Conservation (phyloP, 2,888 invertebrate genomes). For the Seira sanloemensis region DNA sequence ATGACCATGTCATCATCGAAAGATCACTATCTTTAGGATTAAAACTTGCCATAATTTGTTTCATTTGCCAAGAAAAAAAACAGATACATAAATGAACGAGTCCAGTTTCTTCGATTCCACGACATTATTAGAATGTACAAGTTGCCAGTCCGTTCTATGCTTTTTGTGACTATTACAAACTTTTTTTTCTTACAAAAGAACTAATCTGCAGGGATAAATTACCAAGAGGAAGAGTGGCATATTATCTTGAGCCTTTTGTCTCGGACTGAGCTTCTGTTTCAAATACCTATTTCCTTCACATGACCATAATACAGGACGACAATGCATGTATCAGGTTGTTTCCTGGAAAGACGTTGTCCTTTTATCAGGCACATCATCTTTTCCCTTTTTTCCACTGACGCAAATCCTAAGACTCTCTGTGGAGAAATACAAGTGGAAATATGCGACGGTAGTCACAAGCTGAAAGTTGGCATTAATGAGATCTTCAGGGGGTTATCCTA, state of each 20-base stretch:
- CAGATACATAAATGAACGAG: not conserved
- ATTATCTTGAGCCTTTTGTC: too few relatives aligned
- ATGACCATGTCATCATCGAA: not conserved
- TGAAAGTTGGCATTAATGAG: conserved; percentile 63
- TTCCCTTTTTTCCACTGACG: not conserved
- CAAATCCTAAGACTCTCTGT: not conserved
- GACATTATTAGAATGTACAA: too few relatives aligned
- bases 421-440: not conserved
- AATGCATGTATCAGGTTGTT: not conserved
- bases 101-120: too few relatives aligned
- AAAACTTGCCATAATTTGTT: not conserved
- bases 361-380: not conserved
- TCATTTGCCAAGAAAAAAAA: not conserved
- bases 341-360: not conserved
- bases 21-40: not conserved
- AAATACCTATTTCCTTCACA: too few relatives aligned
- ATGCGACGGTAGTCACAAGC: conserved; percentile 36
- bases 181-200: too few relatives aligned
- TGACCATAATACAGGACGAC: not conserved
- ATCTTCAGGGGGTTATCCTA: conserved; percentile 55
- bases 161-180: too few relatives aligned
- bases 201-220: too few relatives aligned
- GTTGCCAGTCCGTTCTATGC: too few relatives aligned
- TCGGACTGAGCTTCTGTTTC: not conserved
- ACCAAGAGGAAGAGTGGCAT: too few relatives aligned